Base-by-base conservation (phyloP, 2,797 vertebrate genomes). In the Cheirogaleus major region DNA sequence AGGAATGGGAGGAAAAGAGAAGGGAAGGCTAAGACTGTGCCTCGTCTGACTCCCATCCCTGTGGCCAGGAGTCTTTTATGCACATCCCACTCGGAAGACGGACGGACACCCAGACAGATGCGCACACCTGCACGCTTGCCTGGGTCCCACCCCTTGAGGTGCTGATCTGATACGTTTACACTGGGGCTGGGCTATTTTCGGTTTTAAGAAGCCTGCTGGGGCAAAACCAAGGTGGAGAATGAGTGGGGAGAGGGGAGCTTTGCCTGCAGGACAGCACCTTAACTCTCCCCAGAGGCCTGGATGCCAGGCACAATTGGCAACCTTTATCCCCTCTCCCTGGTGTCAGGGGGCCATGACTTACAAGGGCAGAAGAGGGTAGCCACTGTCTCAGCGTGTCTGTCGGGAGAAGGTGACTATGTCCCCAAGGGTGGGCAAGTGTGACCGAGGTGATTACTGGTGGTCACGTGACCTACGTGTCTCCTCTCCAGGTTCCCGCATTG, bases 301-400 rank as follows among this genome's bases (percentile, higher is more conserved):
- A 14, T 17, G 52, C 55, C 14, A 32, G 25, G 43, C 5, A 45
- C 4, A 18, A 2, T 41, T 0, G 20, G 41, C 41, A 7, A 30
- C 13, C 35, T 65, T 35, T 9, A 5, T 17, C 10, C 25, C 7
- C 11, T 82, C 5, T 5, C 5, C 43, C 12, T 32, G 38, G 12
- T 20, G 12, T 10, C 8, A 63, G 32, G n/a, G 30, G 38, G 12
- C 11, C 32, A 48, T 0, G 1, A 32, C 18, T 23, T 20, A 4
- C 13, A 23, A 73, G 38, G 41, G 30, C 81, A 91, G 78, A 59
- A 3, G 15, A 59, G 18, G 15, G 57, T 0, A 57, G 76, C 12
- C n/a, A 14, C 2, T 18, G 2, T 61, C 65, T 76, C 67, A 15
- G 38, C 8, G 35, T 67, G 38, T n/a, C 45, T 57, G 52, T 18